Evolutionary conservation across 2,113 vertebrate genomes (phyloP).

Genomic region (Cyprinodon variegatus): DNA sequence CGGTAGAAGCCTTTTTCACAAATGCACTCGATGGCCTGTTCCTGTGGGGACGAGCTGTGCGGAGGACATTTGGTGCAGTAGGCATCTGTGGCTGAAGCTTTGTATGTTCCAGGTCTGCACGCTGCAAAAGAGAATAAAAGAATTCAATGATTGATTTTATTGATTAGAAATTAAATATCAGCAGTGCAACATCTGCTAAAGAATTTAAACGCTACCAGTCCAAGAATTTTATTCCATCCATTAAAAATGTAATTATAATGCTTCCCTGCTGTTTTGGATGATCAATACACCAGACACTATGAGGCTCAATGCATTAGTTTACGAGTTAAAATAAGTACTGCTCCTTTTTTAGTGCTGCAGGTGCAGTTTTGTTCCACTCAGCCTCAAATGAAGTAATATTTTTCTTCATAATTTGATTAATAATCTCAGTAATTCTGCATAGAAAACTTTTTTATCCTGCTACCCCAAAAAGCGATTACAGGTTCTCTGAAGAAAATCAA

Average conservation of each 20-base stretch:
- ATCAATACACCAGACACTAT: background rate
- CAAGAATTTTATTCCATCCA: background rate
- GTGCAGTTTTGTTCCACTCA: background rate
- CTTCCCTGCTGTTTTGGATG: background rate
- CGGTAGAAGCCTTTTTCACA: constrained; percentile 83
- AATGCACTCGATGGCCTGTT: constrained; percentile 78
- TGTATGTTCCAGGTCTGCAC: constrained; percentile 83
- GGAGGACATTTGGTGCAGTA: constrained; percentile 85
- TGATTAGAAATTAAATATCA: background rate
- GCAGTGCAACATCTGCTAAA: background rate
- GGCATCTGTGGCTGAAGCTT: constrained; percentile 81
- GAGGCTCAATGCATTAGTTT: background rate
- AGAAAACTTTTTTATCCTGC: no score
- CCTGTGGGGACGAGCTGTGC: constrained; percentile 82
- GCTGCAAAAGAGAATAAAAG: constrained; percentile 66
- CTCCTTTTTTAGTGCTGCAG: background rate
- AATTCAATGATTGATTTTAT: background rate
- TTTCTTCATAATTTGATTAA: background rate
- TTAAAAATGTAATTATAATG: background rate
- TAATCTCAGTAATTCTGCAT: background rate
- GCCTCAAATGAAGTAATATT: background rate
- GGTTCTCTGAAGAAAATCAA: background rate
- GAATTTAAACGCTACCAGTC: background rate
- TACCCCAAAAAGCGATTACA: background rate
- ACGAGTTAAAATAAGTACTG: background rate